These are phyloP conservation scores for Noctuana brunneofusca DNA, from an alignment of 2,888 invertebrate genomes.

Conservation along the genomic window DNA sequence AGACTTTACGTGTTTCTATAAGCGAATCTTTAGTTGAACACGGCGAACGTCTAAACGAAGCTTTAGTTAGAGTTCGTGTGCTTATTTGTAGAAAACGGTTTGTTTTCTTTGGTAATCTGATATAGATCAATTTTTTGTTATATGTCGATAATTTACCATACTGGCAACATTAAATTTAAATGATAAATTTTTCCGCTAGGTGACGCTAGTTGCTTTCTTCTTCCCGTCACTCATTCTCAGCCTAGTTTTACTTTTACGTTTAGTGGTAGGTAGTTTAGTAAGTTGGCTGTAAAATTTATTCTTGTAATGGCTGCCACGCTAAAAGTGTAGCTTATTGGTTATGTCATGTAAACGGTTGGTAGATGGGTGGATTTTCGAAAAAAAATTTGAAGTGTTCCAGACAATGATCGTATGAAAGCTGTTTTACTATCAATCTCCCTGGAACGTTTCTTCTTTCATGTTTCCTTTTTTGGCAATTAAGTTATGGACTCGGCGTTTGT, in stretches of 20 bases:
- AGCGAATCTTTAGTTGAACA: no score
- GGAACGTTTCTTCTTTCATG: constrained; percentile 79
- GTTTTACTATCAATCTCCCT: constrained; percentile 66
- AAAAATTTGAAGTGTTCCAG: constrained; percentile 66
- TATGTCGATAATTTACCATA: not conserved
- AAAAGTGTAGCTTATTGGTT: constrained; percentile 76
- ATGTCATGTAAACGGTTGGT: constrained; percentile 70
- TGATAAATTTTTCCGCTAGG: constrained; percentile 54
- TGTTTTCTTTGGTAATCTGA: constrained; percentile 38
- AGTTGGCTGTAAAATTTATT: constrained; percentile 73
- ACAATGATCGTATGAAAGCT: constrained; percentile 72
- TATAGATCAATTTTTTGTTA: constrained; percentile 38
- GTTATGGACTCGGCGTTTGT: constrained; percentile 76
- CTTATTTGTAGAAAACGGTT: constrained; percentile 12
- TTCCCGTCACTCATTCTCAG: constrained; percentile 73
- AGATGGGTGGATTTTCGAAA: constrained; percentile 54
- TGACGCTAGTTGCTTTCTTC: constrained; percentile 67
- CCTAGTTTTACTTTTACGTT: constrained; percentile 76
- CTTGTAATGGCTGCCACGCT: constrained; percentile 81
- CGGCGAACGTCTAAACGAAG: no score
- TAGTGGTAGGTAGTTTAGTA: constrained; percentile 55
- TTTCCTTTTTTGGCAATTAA: constrained; percentile 80
- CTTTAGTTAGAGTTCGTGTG: no score
- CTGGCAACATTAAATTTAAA: constrained; percentile 47
- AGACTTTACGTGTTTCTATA: no score